phyloP scores from a whole-genome alignment of 2,888 invertebrate species.

The Cantharis rufa region DNA sequence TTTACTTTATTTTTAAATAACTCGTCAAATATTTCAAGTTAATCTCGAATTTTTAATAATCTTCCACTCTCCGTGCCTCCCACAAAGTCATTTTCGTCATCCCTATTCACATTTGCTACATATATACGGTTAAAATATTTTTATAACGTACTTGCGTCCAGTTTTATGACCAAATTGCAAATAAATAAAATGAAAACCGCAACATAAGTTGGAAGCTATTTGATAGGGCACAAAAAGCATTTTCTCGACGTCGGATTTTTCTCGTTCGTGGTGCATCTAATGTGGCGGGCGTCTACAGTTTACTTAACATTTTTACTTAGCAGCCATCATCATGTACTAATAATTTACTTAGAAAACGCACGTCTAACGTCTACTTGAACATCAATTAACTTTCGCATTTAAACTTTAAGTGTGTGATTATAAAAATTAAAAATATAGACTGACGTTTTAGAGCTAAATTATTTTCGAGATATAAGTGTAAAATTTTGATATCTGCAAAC shows the following conservation, averaged over 20 bases:
- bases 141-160: not conserved
- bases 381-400: not conserved
- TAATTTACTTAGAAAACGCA: not conserved
- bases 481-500: not conserved
- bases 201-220: not conserved
- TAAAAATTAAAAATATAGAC: not conserved
- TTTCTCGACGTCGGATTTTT: not conserved
- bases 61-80: not conserved
- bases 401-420: not conserved
- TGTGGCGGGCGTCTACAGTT: not conserved
- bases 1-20: conserved; percentile 21
- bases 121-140: not conserved
- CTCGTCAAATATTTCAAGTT: conserved; percentile 16
- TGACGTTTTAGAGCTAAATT: not conserved
- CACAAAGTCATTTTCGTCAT: not conserved
- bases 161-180: not conserved
- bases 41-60: not conserved
- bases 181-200: not conserved
- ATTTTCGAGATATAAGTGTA: not conserved
- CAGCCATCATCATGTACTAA: not conserved
- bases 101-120: not conserved
- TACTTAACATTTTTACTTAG: not conserved
- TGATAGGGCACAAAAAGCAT: not conserved
- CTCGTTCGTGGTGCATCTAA: not conserved
- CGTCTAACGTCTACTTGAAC: not conserved